Percentiles rank a stretch among this genome's conserved stretches.
phyloP scores from a whole-genome alignment of 2,888 invertebrate genomes.

The Lasioglossum figueresi region DNA sequence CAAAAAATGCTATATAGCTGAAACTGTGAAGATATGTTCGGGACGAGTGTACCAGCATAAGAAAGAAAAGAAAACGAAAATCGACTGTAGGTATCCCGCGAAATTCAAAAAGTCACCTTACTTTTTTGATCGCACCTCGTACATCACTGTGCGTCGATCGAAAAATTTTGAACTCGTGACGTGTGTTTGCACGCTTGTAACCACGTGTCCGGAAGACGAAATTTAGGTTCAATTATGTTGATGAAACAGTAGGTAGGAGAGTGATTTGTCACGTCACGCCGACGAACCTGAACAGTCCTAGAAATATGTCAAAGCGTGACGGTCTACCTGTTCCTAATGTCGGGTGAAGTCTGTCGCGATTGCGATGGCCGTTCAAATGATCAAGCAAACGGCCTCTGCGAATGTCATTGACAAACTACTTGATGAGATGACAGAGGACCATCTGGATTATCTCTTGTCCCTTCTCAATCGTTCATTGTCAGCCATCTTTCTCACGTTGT shows the following conservation, averaged over 20 bases:
- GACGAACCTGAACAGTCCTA: conserved; percentile 12
- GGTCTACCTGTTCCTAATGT: conserved; percentile 36
- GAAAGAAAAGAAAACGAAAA: too few species aligned
- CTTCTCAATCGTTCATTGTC: background rate
- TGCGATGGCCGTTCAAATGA: conserved; percentile 31
- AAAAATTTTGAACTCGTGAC: background rate
- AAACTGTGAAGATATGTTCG: too few species aligned
- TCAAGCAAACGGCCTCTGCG: background rate
- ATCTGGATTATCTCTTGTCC: background rate
- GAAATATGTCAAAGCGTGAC: conserved; percentile 42
- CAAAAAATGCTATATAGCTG: too few species aligned
- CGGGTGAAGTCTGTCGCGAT: conserved; percentile 27
- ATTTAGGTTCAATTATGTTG: conserved; percentile 22
- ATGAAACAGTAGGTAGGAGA: conserved; percentile 8
- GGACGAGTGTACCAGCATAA: too few species aligned
- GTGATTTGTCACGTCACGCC: conserved; percentile 22
- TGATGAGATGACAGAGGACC: conserved; percentile 21
- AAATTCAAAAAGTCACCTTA: too few species aligned
- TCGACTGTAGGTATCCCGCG: too few species aligned
- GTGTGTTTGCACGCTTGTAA: background rate
- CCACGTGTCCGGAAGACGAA: background rate
- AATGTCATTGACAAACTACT: conserved; percentile 27
- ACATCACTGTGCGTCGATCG: background rate
- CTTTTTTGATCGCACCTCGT: too few species aligned
- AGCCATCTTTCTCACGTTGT: background rate